phyloP scores from a whole-genome alignment of 2,888 invertebrate genomes.

The Cataglyphis altisquamis region DNA sequence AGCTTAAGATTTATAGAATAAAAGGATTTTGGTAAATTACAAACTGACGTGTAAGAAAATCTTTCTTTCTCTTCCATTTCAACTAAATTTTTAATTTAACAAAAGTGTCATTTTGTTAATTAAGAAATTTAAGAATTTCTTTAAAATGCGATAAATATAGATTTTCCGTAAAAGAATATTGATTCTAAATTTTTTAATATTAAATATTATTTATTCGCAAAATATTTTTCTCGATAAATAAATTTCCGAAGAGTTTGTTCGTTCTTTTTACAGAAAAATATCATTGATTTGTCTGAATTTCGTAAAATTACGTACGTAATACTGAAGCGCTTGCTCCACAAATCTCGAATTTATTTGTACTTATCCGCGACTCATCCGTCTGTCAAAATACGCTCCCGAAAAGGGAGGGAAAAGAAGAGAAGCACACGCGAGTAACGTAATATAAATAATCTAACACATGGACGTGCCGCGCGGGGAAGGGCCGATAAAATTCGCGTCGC shows the following conservation, averaged over 20 bases:
- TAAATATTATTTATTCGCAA: neutral
- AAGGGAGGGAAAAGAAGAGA: neutral
- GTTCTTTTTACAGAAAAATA: neutral
- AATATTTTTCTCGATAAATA: neutral
- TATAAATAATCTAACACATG: slow-evolving; percentile 35
- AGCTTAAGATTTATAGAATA: neutral
- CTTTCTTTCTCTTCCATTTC: neutral
- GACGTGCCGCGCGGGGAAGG: neutral
- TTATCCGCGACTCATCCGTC: neutral
- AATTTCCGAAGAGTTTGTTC: neutral
- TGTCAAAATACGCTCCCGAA: slow-evolving; percentile 26
- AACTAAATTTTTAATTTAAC: neutral
- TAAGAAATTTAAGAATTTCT: neutral
- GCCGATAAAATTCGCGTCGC: slow-evolving; percentile 21
- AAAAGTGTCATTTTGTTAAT: neutral
- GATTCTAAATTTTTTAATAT: neutral
- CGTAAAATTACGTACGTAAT: neutral
- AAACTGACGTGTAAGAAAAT: neutral
- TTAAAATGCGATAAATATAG: neutral
- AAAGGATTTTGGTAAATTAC: neutral
- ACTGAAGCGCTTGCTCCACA: neutral
- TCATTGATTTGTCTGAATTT: neutral
- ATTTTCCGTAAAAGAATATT: neutral
- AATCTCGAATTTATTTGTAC: slow-evolving; percentile 35
- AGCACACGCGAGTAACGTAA: slow-evolving; percentile 8